A percentile compares a stretch with the other conserved stretches of the same genome.
These are phyloP conservation scores for Ecliptopera silaceata DNA, from an alignment of 2,888 invertebrate genomes.

Conservation along the genomic window DNA sequence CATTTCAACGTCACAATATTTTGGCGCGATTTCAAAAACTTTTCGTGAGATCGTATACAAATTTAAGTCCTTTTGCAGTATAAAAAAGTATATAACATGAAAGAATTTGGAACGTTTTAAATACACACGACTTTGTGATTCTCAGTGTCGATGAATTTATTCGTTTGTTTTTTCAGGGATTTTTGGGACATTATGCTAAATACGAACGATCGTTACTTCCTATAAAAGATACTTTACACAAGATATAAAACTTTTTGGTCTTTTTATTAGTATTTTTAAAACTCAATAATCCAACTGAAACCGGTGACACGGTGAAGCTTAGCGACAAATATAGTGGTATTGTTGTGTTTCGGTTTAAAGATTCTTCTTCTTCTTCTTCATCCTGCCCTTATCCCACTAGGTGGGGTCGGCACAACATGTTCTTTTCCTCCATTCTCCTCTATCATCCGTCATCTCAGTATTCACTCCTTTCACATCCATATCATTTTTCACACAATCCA, in stretches of 20 bases:
- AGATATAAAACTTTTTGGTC: neutral
- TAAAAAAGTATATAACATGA: conserved; percentile 27
- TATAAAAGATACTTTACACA: neutral
- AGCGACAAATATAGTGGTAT: too few relatives aligned
- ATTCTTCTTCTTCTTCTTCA: too few relatives aligned
- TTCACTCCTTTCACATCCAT: too few relatives aligned
- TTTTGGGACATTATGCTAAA: neutral
- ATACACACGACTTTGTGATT: conserved; percentile 35
- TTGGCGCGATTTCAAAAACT: conserved; percentile 61
- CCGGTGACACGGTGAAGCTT: too few relatives aligned
- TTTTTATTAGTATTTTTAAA: too few relatives aligned
- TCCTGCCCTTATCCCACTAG: too few relatives aligned
- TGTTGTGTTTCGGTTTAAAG: too few relatives aligned
- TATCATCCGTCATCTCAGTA: too few relatives aligned
- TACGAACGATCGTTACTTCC: neutral
- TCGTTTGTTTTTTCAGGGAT: conserved; percentile 25
- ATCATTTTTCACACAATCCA: too few relatives aligned
- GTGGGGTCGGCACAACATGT: too few relatives aligned
- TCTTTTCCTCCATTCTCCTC: too few relatives aligned
- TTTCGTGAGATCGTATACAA: conserved; percentile 38
- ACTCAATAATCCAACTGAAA: too few relatives aligned
- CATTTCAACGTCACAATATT: conserved; percentile 29
- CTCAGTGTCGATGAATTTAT: conserved; percentile 17
- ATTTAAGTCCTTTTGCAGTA: conserved; percentile 52
- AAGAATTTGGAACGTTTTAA: conserved; percentile 35